phyloP scores from a whole-genome alignment of 2,888 invertebrate species.

The Platycheirus albimanus region DNA sequence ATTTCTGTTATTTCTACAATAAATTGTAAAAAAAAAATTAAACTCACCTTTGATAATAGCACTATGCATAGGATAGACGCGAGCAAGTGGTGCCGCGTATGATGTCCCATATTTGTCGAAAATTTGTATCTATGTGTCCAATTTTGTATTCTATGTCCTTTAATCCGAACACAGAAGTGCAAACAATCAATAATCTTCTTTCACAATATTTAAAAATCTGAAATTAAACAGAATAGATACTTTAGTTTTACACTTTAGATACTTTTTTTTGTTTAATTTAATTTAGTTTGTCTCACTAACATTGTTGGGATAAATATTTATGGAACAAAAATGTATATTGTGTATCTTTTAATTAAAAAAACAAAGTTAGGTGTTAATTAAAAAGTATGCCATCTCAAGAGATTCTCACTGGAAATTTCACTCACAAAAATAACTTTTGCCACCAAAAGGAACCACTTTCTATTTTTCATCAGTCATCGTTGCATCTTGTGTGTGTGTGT shows the following conservation, averaged over 20 bases:
- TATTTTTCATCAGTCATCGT: slow-evolving; percentile 78
- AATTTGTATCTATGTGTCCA: slow-evolving; percentile 48
- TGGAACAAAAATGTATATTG: too few relatives aligned
- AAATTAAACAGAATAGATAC: slow-evolving; percentile 54
- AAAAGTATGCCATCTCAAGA: slow-evolving; percentile 71
- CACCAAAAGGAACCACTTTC: slow-evolving; percentile 80
- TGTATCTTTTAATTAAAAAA: neutral
- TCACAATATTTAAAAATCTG: slow-evolving; percentile 47
- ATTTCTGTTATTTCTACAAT: slow-evolving; percentile 51
- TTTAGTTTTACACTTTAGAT: slow-evolving; percentile 39
- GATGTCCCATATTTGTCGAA: slow-evolving; percentile 80
- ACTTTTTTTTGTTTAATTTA: neutral
- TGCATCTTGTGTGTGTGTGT: slow-evolving; percentile 60
- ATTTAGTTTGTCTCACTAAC: slow-evolving; percentile 6
- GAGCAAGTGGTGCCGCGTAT: slow-evolving; percentile 81
- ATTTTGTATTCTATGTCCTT: slow-evolving; percentile 49
- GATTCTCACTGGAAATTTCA: slow-evolving; percentile 65
- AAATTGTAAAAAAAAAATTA: slow-evolving; percentile 10
- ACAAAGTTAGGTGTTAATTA: slow-evolving; percentile 74
- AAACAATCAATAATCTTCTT: slow-evolving; percentile 6
- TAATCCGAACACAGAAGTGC: slow-evolving; percentile 57
- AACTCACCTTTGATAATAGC: slow-evolving; percentile 82
- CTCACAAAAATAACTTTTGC: slow-evolving; percentile 71
- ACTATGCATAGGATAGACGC: slow-evolving; percentile 81
- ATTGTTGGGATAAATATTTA: slow-evolving; percentile 23